A percentile compares a stretch with the other conserved stretches of the same genome.
These are phyloP conservation scores for Thamnaconus septentrionalis DNA, from an alignment of 2,113 vertebrate species.

Conservation along the genomic window DNA sequence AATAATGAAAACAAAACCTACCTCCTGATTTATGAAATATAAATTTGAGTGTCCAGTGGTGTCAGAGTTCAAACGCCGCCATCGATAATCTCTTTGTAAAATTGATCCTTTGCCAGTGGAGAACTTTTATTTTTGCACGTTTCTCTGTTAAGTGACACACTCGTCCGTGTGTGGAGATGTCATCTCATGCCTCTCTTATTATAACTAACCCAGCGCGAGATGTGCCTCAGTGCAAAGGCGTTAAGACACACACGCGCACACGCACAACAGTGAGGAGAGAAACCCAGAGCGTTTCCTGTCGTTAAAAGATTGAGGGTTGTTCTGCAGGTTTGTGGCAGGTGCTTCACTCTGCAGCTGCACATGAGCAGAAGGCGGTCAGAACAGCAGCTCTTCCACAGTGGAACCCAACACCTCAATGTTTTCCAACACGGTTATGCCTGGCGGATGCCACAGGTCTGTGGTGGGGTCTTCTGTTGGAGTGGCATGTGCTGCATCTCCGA, in stretches of 20 bases:
- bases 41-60: conserved; percentile 31
- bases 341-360: conserved; percentile 67
- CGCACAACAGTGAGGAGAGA: conserved; percentile 43
- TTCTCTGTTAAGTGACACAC: too few species aligned
- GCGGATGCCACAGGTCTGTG: not conserved
- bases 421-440: conserved; percentile 48
- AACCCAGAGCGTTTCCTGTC: conserved; percentile 74
- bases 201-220: conserved; percentile 14
- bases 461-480: conserved; percentile 1
- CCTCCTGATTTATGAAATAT: conserved; percentile 36
- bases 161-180: conserved; percentile 15
- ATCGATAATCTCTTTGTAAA: conserved; percentile 17
- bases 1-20: conserved; percentile 31
- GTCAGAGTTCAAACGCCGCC: conserved; percentile 46
- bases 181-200: conserved; percentile 50
- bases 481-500: conserved; percentile 16
- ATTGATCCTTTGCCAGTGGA: too few species aligned
- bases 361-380: conserved; percentile 57
- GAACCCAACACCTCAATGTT: conserved; percentile 27
- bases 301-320: conserved; percentile 71
- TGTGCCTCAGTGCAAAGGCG: conserved; percentile 17
- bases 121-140: not conserved
- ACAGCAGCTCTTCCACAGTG: conserved; percentile 48
- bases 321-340: conserved; percentile 68
- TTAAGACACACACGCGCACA: not conserved